Evolutionary conservation across 2,888 invertebrate genomes (phyloP), one percentile per base, ranked within the genome.

Genomic region (Taenaris catops): DNA sequence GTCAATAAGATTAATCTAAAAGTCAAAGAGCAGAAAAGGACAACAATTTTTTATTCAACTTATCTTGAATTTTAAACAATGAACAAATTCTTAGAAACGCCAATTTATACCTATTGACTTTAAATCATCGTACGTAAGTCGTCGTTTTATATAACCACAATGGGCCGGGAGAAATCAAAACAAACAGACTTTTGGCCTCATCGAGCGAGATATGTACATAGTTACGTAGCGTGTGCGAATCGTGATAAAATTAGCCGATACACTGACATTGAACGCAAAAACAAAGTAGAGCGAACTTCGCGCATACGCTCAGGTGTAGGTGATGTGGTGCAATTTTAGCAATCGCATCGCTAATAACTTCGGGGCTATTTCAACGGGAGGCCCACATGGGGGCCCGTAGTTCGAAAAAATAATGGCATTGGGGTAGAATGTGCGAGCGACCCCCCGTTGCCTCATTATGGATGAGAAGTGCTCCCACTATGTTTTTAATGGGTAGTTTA

Each of bases 181-280:
- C 80, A 81, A 78, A 80, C 70, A 63, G 66, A 66, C 61, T 66
- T 70, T 74, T 78, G 72, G 73, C 69, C 70, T 68, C 73, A 72
- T 72, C 74, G 66, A 73, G 71, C 67, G 67, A 68, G 64, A 75
- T 74, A 29, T 23, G 16, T 31, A 10, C 21, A 12, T 4, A 66
- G 74, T 75, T 75, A 70, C 74, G 75, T 68, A 70, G 72, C 59
- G 61, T 64, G 60, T 64, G 69, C 70, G 75, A 69, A 65, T 61
- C 70, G 74, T 58, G 84, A 79, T 83, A 84, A 83, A 83, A 83
- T 84, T 84, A 84, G 83, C 75, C 69, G 74, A 78, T 81, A 81
- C 75, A 72, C 79, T 83, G 83, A 84, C 84, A 84, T 84, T 84
- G 83, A 81, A 84, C 81, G 81, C 74, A 76, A 81, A 79, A 81